A percentile compares a stretch with the other conserved stretches of the same genome.
These are phyloP conservation scores for Lasius fuliginosus DNA, from an alignment of 2,888 invertebrate genomes.

Conservation along the genomic window DNA sequence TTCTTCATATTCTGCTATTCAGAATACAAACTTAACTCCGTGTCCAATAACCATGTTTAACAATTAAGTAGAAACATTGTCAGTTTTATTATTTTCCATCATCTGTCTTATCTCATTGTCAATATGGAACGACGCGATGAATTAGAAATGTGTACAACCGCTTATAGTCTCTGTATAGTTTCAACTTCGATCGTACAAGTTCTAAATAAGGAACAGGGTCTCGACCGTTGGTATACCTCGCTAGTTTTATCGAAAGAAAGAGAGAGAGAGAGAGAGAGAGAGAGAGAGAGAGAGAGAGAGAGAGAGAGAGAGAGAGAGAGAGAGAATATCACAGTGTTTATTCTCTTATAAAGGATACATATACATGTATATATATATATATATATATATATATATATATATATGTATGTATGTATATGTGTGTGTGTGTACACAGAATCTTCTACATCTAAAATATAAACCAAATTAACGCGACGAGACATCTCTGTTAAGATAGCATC, in stretches of 20 bases:
- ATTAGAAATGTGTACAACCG: conserved; percentile 45
- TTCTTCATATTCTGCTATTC: background rate
- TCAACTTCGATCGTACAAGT: conserved; percentile 49
- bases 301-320: background rate
- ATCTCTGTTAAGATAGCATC: background rate
- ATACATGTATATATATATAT: background rate
- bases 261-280: background rate
- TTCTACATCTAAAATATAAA: background rate
- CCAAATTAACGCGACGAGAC: background rate
- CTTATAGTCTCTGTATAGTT: conserved; percentile 49
- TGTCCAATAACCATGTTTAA: background rate
- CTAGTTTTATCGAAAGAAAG: conserved; percentile 34
- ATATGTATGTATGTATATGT: too few species aligned
- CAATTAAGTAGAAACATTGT: conserved; percentile 4
- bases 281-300: background rate
- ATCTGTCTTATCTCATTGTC: background rate
- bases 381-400: too few species aligned
- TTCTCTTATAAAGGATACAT: background rate
- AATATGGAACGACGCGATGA: conserved; percentile 28
- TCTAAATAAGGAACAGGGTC: conserved; percentile 54
- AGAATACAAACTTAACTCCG: background rate
- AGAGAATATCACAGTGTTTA: conserved; percentile 1
- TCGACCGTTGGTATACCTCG: conserved; percentile 25
- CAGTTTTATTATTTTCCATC: conserved; percentile 13
- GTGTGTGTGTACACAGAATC: background rate